A percentile compares a stretch with the other conserved stretches of the same genome.
phyloP scores from a whole-genome alignment of 2,113 vertebrate species.

The Rhinopomastus cyanomelas region DNA sequence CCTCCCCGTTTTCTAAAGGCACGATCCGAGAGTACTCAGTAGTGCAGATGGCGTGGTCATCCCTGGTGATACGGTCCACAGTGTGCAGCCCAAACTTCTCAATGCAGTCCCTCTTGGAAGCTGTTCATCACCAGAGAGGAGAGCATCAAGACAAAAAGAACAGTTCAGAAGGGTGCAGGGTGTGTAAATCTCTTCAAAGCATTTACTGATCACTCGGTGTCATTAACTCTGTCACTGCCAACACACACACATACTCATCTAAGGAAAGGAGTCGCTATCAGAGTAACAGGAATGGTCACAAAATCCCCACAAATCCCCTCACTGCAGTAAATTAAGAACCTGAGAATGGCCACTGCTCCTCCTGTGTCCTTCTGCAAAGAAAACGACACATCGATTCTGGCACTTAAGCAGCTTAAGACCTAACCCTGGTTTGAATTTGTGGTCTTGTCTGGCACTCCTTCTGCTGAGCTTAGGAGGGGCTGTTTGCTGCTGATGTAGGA shows the following conservation, averaged over 20 bases:
- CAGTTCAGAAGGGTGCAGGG: background rate
- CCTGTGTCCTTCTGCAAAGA: background rate
- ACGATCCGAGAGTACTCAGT: slow-evolving; percentile 94
- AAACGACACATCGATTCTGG: background rate
- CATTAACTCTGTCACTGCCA: background rate
- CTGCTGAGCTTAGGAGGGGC: background rate
- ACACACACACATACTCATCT: background rate
- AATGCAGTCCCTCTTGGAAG: slow-evolving; percentile 93
- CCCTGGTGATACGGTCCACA: slow-evolving; percentile 84
- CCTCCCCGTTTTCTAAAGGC: slow-evolving; percentile 95
- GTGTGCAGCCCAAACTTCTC: slow-evolving; percentile 89
- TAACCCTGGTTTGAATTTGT: background rate
- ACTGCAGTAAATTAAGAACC: background rate
- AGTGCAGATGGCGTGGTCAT: slow-evolving; percentile 86
- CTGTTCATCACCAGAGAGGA: slow-evolving; percentile 54
- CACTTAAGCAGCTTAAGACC: background rate
- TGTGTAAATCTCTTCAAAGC: background rate
- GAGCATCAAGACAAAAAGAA: background rate
- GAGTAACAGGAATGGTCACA: background rate
- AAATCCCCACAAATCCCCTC: background rate
- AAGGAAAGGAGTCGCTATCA: background rate
- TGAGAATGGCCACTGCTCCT: background rate
- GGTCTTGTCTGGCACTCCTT: background rate
- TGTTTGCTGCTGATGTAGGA: background rate
- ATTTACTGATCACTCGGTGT: background rate